A percentile compares a stretch with the other conserved stretches of the same genome.
Evolutionary conservation across 1,140 invertebrate species (phyloP).

Genomic region (Eriosoma lanigerum): DNA sequence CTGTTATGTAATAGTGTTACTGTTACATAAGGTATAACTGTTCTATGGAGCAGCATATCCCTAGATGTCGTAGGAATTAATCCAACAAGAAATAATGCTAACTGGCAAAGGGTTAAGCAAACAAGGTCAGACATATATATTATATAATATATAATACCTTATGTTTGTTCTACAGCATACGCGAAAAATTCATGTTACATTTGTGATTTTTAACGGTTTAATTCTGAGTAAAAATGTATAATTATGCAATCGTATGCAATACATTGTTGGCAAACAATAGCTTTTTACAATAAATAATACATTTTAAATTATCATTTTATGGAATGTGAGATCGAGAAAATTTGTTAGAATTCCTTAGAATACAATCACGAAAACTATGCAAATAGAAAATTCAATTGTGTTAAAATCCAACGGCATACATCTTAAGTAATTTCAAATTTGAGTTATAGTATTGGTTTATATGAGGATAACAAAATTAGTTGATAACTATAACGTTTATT

Average conservation of each 20-base stretch:
- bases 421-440: neutral
- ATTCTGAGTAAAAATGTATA: neutral
- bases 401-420: neutral
- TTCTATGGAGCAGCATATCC: neutral
- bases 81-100: slow-evolving; percentile 4
- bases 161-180: neutral
- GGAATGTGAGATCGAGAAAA: neutral
- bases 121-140: neutral
- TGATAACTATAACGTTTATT: neutral
- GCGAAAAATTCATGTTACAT: neutral
- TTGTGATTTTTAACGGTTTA: neutral
- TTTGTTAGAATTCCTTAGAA: slow-evolving; percentile 15
- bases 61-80: neutral
- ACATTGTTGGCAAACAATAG: neutral
- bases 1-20: too few relatives aligned
- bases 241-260: neutral
- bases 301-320: slow-evolving; percentile 2
- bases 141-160: neutral
- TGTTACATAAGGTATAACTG: neutral
- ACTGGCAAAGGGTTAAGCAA: slow-evolving; percentile 21
- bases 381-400: slow-evolving; percentile 15
- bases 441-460: neutral
- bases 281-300: neutral
- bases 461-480: neutral
- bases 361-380: slow-evolving; percentile 36